Conservation (phyloP, 1,140 invertebrate species). For the Apolygus lucorum region DNA sequence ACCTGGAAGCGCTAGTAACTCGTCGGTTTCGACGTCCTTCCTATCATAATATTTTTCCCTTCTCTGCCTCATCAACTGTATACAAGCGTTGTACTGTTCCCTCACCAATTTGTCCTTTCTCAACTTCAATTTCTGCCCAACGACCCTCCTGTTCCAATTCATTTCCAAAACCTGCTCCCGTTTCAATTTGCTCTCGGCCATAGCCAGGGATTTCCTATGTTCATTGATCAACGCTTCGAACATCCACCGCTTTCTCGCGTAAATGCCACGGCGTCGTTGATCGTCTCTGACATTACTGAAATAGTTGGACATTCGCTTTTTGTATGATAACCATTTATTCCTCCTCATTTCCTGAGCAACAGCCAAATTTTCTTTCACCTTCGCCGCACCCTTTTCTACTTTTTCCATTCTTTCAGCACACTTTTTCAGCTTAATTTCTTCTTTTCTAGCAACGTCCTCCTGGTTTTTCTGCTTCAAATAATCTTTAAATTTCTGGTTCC, state of each 20-base stretch:
- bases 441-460: neutral
- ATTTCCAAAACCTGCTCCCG: neutral
- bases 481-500: neutral
- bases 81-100: conserved; percentile 2
- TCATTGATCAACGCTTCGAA: neutral
- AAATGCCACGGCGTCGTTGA: neutral
- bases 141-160: neutral
- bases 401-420: neutral
- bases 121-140: neutral
- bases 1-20: neutral
- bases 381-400: neutral
- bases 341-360: neutral
- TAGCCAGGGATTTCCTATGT: neutral
- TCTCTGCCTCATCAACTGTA: neutral
- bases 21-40: conserved; percentile 1
- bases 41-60: neutral
- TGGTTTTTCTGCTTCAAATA: neutral
- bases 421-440: neutral
- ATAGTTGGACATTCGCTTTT: neutral
- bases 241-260: neutral
- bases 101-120: conserved; percentile 7
- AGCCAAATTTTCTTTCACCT: neutral
- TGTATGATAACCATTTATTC: neutral
- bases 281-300: neutral
- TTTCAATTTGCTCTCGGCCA: conserved; percentile 3